These are phyloP conservation scores for Chrysemys picta DNA, from an alignment of 2,113 vertebrate genomes.

Conservation along the genomic window DNA sequence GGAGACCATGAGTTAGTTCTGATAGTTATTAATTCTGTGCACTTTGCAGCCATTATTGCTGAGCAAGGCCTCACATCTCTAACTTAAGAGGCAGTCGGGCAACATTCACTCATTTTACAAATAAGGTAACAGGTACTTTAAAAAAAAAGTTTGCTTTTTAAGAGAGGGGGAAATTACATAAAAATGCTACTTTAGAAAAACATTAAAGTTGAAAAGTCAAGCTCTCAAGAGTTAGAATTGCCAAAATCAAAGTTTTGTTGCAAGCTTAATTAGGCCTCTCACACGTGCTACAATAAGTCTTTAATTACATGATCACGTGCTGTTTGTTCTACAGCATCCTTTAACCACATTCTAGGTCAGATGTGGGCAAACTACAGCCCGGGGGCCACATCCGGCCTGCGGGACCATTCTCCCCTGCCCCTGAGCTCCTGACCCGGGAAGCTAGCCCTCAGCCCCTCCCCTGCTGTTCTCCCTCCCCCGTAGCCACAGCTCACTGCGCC, in stretches of 20 bases:
- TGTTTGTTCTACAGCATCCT: background rate
- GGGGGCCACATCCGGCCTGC: too few species aligned
- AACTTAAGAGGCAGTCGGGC: background rate
- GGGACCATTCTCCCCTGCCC: too few species aligned
- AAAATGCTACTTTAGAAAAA: background rate
- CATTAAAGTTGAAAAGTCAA: fast-evolving
- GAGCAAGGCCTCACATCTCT: background rate
- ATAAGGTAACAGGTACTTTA: background rate
- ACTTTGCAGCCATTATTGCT: background rate
- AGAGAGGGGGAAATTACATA: background rate
- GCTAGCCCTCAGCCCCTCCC: too few species aligned
- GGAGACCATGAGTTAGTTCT: background rate
- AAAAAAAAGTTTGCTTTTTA: too few species aligned
- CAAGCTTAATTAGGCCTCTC: background rate
- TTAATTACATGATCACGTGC: background rate
- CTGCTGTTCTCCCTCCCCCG: too few species aligned
- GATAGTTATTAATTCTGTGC: background rate
- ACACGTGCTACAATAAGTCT: background rate
- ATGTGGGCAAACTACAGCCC: too few species aligned
- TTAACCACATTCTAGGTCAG: too few species aligned
- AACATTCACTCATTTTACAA: background rate
- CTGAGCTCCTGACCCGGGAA: too few species aligned
- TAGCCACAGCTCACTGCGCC: too few species aligned
- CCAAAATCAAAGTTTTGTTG: background rate
- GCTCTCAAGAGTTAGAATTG: background rate